Conservation (phyloP, 2,888 invertebrate species). For the Lobophora halterata region DNA sequence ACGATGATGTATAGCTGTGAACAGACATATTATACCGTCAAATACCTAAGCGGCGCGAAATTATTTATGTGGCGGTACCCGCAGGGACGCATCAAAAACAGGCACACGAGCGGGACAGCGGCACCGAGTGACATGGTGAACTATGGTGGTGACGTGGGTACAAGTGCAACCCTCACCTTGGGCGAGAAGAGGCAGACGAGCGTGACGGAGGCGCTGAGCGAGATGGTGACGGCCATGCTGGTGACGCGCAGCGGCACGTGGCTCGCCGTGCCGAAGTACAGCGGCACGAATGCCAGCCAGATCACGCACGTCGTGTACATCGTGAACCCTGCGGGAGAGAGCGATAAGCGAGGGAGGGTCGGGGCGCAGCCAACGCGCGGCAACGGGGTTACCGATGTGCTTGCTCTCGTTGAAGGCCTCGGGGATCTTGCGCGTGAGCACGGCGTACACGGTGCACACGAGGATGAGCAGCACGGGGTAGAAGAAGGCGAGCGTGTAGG, state of each 20-base stretch:
- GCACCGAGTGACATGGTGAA: no score
- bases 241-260: constrained; percentile 95
- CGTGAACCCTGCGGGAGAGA: constrained; percentile 86
- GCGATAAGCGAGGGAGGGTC: not conserved
- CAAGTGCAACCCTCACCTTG: constrained; percentile 92
- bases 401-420: constrained; percentile 99
- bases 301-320: constrained; percentile 99
- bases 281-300: constrained; percentile 97
- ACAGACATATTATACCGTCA: no score
- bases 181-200: constrained; percentile 96
- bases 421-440: constrained; percentile 96
- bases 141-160: no score
- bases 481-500: constrained; percentile 94
- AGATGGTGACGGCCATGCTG: constrained; percentile 97
- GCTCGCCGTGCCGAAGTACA: constrained; percentile 97
- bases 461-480: constrained; percentile 95
- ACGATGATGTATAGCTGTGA: constrained; percentile 63
- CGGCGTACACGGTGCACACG: constrained; percentile 96
- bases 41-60: no score
- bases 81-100: no score
- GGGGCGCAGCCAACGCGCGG: not conserved
- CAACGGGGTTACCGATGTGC: constrained; percentile 86
- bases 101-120: no score
- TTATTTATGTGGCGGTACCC: no score
- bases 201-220: constrained; percentile 95